Conservation (phyloP, 37 sponge, comb jelly and placozoan species). For the Ianthella basta region DNA sequence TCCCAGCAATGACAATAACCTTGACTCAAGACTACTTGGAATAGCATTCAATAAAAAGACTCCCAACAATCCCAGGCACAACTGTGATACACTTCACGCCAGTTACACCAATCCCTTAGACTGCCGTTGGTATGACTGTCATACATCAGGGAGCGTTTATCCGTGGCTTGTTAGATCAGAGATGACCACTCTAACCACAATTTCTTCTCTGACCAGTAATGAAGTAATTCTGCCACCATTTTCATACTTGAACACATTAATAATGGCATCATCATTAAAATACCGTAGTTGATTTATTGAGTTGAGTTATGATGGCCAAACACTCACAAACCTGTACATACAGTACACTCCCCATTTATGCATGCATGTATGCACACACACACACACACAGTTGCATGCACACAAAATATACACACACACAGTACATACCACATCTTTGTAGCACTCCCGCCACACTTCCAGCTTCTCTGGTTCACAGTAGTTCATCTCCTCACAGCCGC, state of each 20-base stretch:
- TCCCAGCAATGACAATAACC: constrained; percentile 8
- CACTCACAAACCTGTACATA: no score
- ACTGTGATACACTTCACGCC: constrained; percentile 27
- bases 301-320: no score
- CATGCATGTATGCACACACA: not conserved
- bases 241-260: no score
- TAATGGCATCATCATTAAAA: no score
- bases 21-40: constrained; percentile 10
- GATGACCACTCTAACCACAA: no score
- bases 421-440: constrained; percentile 45
- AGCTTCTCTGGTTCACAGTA: constrained; percentile 29
- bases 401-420: no score
- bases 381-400: no score
- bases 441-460: constrained; percentile 56
- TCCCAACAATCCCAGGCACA: constrained; percentile 2
- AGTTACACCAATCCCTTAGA: constrained; percentile 7
- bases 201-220: no score
- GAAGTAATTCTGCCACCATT: no score
- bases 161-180: no score
- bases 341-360: not conserved
- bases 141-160: no score
- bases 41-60: constrained; percentile 24
- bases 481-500: not conserved
- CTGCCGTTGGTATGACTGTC: constrained; percentile 29
- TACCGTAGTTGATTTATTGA: no score